These are phyloP conservation scores for Teleogryllus oceanicus DNA, from an alignment of 2,888 invertebrate genomes.

Conservation along the genomic window DNA sequence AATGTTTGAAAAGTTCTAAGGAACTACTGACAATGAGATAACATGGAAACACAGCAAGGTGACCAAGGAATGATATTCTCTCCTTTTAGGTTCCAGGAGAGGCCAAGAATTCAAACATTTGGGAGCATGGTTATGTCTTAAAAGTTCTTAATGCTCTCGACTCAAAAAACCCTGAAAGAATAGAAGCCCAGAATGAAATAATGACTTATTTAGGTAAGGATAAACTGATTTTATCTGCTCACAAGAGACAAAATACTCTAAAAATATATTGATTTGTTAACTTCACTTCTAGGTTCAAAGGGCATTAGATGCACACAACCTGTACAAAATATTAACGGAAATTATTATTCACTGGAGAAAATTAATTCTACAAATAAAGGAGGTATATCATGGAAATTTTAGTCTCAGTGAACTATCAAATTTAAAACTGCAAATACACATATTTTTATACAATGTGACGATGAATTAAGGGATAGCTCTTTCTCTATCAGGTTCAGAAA, in stretches of 20 bases:
- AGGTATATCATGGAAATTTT: too few relatives aligned
- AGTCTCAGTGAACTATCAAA: too few relatives aligned
- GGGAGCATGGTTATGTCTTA: conserved; percentile 66
- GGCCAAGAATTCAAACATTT: conserved; percentile 45
- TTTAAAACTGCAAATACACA: too few relatives aligned
- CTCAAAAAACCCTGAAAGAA: conserved; percentile 61
- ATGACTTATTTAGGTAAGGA: conserved; percentile 64
- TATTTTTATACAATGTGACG: too few relatives aligned
- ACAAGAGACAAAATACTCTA: neutral
- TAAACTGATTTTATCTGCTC: neutral
- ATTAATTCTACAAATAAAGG: too few relatives aligned
- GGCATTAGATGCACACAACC: conserved; percentile 67
- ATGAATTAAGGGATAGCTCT: neutral
- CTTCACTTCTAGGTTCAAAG: conserved; percentile 52
- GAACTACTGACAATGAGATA: too few relatives aligned
- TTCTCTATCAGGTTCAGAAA: neutral
- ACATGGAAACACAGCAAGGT: too few relatives aligned
- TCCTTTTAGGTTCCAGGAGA: too few relatives aligned
- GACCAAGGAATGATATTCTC: too few relatives aligned
- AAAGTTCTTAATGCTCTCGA: conserved; percentile 83
- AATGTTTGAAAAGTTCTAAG: too few relatives aligned
- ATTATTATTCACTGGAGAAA: conserved; percentile 56
- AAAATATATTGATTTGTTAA: neutral
- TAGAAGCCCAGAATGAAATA: conserved; percentile 73
- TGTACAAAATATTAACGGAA: conserved; percentile 63